Percentiles rank a stretch among this genome's conserved stretches.
These are phyloP conservation scores for Jacana jacana DNA, from an alignment of 2,113 vertebrate genomes.

Conservation along the genomic window DNA sequence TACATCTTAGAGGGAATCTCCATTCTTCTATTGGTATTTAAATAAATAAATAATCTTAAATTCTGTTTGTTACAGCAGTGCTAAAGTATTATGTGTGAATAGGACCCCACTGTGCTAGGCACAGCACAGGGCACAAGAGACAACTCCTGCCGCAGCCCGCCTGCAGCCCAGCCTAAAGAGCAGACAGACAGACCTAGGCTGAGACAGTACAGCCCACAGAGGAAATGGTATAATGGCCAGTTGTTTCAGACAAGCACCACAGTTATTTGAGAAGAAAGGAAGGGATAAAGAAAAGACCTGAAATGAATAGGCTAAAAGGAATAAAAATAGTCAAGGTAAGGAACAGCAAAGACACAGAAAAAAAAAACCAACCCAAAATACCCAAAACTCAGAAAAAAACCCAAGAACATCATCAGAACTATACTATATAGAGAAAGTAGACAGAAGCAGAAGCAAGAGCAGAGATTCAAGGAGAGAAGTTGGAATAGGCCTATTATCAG, in stretches of 20 bases:
- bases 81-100: neutral
- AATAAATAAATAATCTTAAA: neutral
- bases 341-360: neutral
- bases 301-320: neutral
- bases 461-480: neutral
- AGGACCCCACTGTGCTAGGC: neutral
- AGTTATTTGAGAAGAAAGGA: neutral
- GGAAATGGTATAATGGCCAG: neutral
- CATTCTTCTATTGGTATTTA: neutral
- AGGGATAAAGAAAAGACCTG: neutral
- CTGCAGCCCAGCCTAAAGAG: neutral
- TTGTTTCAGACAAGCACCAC: neutral
- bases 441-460: neutral
- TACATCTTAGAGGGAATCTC: neutral
- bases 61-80: neutral
- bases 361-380: accelerated
- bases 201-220: neutral
- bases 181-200: neutral
- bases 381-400: neutral
- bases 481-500: neutral
- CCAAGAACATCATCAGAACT: neutral
- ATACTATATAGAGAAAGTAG: neutral
- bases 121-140: neutral
- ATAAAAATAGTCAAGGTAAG: neutral
- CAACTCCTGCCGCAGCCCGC: neutral